A percentile compares a stretch with the other conserved stretches of the same genome.
Evolutionary conservation across 2,113 vertebrate species (phyloP).

Genomic region (Pseudorhombus dupliciocellatus): DNA sequence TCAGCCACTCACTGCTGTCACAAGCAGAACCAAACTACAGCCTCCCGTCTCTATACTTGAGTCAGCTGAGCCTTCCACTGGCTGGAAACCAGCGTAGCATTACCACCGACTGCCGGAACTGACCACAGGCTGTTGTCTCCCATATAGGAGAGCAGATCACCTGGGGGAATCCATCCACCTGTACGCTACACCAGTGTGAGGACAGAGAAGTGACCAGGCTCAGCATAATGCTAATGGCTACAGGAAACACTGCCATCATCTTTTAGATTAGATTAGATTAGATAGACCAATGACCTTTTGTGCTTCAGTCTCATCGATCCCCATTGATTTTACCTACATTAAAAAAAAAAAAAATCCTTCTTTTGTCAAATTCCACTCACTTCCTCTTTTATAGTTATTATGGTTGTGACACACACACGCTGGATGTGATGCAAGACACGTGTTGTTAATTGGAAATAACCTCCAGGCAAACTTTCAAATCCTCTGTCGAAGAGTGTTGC

Average conservation of each 20-base stretch:
- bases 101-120: slow-evolving; percentile 30
- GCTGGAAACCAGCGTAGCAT: slow-evolving; percentile 33
- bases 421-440: slow-evolving; percentile 5
- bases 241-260: not conserved
- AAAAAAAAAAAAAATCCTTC: slow-evolving; percentile 18
- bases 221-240: slow-evolving; percentile 18
- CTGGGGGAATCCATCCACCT: slow-evolving; percentile 10
- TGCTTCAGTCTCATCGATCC: slow-evolving; percentile 6
- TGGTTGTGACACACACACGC: slow-evolving; percentile 4
- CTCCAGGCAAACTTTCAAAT: slow-evolving; percentile 15
- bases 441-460: slow-evolving; percentile 33
- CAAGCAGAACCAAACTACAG: slow-evolving; percentile 39
- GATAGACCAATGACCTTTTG: slow-evolving; percentile 19
- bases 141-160: slow-evolving; percentile 7
- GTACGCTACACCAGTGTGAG: not conserved
- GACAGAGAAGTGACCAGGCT: not conserved
- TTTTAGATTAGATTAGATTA: too few relatives aligned
- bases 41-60: slow-evolving; percentile 39
- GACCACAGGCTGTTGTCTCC: slow-evolving; percentile 27
- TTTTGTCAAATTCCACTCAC: slow-evolving; percentile 29
- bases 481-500: slow-evolving; percentile 9
- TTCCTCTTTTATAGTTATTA: slow-evolving; percentile 26
- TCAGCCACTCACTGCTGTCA: slow-evolving; percentile 29
- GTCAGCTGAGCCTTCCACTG: slow-evolving; percentile 25
- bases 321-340: slow-evolving; percentile 25